phyloP scores from a whole-genome alignment of 2,797 vertebrate species.

The Anas bahamensis region DNA sequence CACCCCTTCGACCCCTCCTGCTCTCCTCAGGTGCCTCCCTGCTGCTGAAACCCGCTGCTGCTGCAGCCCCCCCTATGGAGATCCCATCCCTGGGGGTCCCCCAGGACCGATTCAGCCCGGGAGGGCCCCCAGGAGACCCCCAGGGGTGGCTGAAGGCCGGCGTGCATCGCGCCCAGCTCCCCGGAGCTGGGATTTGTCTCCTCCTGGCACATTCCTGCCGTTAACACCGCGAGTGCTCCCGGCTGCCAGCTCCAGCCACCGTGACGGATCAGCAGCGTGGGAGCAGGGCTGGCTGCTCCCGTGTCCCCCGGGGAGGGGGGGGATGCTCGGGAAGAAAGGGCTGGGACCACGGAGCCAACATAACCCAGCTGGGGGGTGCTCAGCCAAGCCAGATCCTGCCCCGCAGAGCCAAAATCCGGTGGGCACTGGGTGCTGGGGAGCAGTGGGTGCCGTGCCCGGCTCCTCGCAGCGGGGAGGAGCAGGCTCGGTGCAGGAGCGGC shows the following conservation, averaged over 20 bases:
- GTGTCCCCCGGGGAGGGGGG: fast-evolving
- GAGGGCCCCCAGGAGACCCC: background rate
- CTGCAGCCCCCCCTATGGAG: too few relatives aligned
- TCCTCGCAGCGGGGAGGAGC: background rate
- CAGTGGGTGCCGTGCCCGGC: fast-evolving
- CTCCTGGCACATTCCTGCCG: fast-evolving
- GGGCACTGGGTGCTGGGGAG: background rate
- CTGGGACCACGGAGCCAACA: fast-evolving
- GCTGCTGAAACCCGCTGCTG: too few relatives aligned
- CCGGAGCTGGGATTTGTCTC: background rate
- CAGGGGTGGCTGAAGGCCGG: background rate
- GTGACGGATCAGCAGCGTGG: background rate
- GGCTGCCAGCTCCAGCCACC: background rate
- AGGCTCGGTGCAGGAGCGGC: background rate
- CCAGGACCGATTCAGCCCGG: too few relatives aligned
- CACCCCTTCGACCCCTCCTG: background rate
- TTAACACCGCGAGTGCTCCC: background rate
- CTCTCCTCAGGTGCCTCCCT: too few relatives aligned
- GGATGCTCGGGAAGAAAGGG: too few relatives aligned
- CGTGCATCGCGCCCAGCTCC: background rate
- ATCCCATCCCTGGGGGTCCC: too few relatives aligned
- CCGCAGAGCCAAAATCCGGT: fast-evolving
- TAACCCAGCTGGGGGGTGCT: background rate
- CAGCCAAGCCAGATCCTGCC: background rate
- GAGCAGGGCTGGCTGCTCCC: background rate